Base-by-base conservation (phyloP, 2,113 vertebrate genomes). In the Callithrix jacchus region DNA sequence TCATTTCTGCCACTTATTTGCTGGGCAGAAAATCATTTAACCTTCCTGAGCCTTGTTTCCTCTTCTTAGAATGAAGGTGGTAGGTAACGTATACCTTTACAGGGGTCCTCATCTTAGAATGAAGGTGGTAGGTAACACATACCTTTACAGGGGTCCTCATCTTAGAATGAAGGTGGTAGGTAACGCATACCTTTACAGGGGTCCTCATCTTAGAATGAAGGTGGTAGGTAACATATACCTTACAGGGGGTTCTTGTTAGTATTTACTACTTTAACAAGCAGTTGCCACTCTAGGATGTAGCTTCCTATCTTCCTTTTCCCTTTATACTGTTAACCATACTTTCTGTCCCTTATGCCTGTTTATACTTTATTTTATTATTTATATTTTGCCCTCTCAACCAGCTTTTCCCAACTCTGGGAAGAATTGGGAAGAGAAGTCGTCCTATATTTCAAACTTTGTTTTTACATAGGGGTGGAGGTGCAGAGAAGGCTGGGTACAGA, bases 101-200 rank as follows among this genome's bases (percentile, higher is more conserved):
- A 30, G 6, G 20, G 20, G 40, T 94, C 37, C 0, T 1, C 85
- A 8, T 0, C 0, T 32, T 42, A 2, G 58, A 54, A n/a, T 74
- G 96, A 64, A 42, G 42, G 14, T 49, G 23, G 27, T 47, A 52
- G 25, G 45, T 47, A 9, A 42, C 6, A 6, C 42, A 42, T 42
- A 42, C 42, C 42, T 42, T 21, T 8, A 0, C n/a, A n/a, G n/a
- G n/a, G n/a, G n/a, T 94, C 37, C 0, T 1, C 85, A 8, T 0
- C 0, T 32, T 42, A 2, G 58, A 54, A n/a, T 74, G 96, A 64
- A 42, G 42, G 14, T 49, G 23, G 27, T 47, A 52, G 25, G 45
- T 47, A 9, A 42, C 6, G 42, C 42, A 42, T 42, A 42, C 42
- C 42, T 42, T 21, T 8, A 0, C n/a, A n/a, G n/a, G n/a, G n/a